phyloP scores from a whole-genome alignment of 2,888 invertebrate genomes.

The Acanthosepion pharaonis region DNA sequence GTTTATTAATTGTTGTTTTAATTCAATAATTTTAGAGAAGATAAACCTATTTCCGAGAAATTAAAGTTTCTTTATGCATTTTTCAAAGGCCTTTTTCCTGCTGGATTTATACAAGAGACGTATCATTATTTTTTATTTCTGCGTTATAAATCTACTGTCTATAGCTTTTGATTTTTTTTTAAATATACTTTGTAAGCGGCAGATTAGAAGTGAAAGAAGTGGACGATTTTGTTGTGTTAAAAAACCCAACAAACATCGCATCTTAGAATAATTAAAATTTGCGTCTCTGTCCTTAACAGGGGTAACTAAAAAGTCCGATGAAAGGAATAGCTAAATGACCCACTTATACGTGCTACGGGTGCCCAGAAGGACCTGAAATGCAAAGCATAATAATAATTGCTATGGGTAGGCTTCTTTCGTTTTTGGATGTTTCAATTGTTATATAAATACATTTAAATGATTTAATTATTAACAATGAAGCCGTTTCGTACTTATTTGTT shows the following conservation, averaged over 20 bases:
- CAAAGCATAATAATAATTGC: conserved; percentile 1
- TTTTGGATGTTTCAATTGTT: neutral
- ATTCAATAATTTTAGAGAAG: neutral
- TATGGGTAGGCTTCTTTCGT: neutral
- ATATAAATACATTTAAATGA: too few species aligned
- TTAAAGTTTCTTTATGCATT: neutral
- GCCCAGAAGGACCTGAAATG: conserved; percentile 33
- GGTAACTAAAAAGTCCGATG: neutral
- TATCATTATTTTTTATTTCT: neutral
- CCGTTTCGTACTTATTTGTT: too few species aligned
- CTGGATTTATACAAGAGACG: neutral
- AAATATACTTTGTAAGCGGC: neutral
- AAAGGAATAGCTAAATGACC: neutral
- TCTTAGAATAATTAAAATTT: neutral
- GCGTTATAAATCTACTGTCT: neutral
- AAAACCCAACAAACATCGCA: neutral
- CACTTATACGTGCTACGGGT: neutral
- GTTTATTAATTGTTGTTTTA: neutral
- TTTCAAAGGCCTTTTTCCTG: neutral
- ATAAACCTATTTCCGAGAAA: neutral
- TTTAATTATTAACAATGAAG: too few species aligned
- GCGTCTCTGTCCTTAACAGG: neutral
- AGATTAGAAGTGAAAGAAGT: too few species aligned
- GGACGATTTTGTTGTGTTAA: neutral
- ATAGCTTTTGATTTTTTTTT: neutral